Conservation (phyloP, 1,140 invertebrate species). For the Brachionus plicatilis region DNA sequence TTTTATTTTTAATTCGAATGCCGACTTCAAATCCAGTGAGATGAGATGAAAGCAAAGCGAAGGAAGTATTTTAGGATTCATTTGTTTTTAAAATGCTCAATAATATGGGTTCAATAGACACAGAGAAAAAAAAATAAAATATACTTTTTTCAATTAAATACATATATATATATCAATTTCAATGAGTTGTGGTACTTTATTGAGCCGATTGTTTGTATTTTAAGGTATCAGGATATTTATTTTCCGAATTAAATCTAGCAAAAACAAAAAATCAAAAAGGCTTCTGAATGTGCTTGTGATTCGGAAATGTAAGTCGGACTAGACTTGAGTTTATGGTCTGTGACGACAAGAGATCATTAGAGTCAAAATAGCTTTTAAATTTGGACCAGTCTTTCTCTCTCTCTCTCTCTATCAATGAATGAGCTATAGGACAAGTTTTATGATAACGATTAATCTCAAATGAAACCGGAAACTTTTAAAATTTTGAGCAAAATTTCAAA, state of each 20-base stretch:
- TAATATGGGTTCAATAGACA: neutral
- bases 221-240: conserved; percentile 32
- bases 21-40: neutral
- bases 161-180: neutral
- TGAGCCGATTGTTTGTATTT: conserved; percentile 8
- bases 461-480: conserved; percentile 29
- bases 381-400: neutral
- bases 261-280: neutral
- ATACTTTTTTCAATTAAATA: neutral
- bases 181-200: conserved; percentile 17
- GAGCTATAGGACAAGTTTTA: neutral
- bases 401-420: neutral
- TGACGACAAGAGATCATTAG: neutral
- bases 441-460: conserved; percentile 3
- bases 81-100: conserved; percentile 4
- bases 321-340: neutral
- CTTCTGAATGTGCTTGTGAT: neutral
- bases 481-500: conserved; percentile 22
- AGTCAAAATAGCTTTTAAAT: neutral
- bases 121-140: neutral
- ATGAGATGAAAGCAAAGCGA: neutral
- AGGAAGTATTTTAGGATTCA: neutral
- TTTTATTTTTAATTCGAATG: neutral
- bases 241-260: neutral
- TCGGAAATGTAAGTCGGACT: conserved; percentile 15